These are phyloP conservation scores for Helostoma temminkii DNA, from an alignment of 2,797 vertebrate genomes.

Conservation along the genomic window DNA sequence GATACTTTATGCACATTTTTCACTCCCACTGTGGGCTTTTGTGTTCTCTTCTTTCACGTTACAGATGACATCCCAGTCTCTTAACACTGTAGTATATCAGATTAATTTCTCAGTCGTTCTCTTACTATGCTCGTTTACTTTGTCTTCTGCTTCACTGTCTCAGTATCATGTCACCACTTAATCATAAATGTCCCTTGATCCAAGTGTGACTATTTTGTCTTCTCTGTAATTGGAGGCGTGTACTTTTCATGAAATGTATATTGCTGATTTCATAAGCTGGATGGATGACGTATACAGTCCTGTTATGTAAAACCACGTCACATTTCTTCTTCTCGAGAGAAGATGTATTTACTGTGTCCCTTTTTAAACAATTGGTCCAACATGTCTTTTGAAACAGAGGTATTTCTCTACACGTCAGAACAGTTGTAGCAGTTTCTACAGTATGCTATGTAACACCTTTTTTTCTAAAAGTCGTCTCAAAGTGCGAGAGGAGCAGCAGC, in stretches of 20 bases:
- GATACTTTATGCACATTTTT: constrained; percentile 83
- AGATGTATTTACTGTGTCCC: constrained; percentile 74
- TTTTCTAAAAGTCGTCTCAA: constrained; percentile 74
- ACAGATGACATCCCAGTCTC: constrained; percentile 69
- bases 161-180: constrained; percentile 71
- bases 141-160: constrained; percentile 71
- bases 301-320: constrained; percentile 63
- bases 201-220: constrained; percentile 79
- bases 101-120: constrained; percentile 69
- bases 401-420: constrained; percentile 80
- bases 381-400: constrained; percentile 80
- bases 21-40: constrained; percentile 55
- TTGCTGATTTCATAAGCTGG: constrained; percentile 70
- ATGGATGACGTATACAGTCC: constrained; percentile 70
- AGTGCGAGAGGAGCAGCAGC: constrained; percentile 77
- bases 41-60: constrained; percentile 67
- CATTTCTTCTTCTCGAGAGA: constrained; percentile 67
- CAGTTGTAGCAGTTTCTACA: constrained; percentile 83
- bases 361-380: constrained; percentile 78
- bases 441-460: constrained; percentile 80
- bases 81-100: constrained; percentile 79
- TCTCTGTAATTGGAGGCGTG: constrained; percentile 80
- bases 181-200: constrained; percentile 77
- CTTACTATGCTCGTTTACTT: constrained; percentile 70
- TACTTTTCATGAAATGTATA: constrained; percentile 79